Percentiles rank a stretch among this genome's conserved stretches.
Conservation (phyloP, 2,797 vertebrate genomes). For the Synanceia verrucosa region DNA sequence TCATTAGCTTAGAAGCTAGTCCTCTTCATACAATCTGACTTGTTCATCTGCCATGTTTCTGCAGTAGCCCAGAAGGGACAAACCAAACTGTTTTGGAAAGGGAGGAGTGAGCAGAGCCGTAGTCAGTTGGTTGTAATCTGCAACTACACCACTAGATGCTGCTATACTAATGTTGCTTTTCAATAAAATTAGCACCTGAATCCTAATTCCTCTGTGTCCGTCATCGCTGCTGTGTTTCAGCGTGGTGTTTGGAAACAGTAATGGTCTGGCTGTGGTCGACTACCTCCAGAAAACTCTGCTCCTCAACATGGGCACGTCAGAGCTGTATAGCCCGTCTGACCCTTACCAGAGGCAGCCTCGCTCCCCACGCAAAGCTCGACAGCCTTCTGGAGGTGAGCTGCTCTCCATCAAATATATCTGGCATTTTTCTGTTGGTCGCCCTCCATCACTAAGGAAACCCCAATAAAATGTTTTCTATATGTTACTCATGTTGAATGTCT, state of each 20-base stretch:
- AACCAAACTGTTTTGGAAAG: too few species aligned
- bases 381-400: slow-evolving; percentile 92
- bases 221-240: slow-evolving; percentile 70
- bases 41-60: background rate
- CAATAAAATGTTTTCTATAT: background rate
- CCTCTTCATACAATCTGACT: background rate
- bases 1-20: background rate
- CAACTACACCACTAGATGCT: background rate
- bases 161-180: background rate
- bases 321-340: slow-evolving; percentile 93
- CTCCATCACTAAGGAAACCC: background rate
- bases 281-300: slow-evolving; percentile 96
- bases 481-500: background rate
- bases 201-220: background rate
- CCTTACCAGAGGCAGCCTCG: slow-evolving; percentile 92
- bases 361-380: slow-evolving; percentile 93
- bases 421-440: background rate
- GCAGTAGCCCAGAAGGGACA: background rate
- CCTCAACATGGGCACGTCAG: slow-evolving; percentile 90
- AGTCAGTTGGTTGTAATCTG: background rate
- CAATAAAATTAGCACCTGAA: background rate
- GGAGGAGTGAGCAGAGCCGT: too few species aligned
- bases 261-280: slow-evolving; percentile 95
- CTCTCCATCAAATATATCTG: background rate
- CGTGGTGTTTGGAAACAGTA: slow-evolving; percentile 96